Evolutionary conservation across 2,888 invertebrate species (phyloP), one percentile per base, ranked within the genome.

Genomic region (Kuschelorhynchus macadamiae): DNA sequence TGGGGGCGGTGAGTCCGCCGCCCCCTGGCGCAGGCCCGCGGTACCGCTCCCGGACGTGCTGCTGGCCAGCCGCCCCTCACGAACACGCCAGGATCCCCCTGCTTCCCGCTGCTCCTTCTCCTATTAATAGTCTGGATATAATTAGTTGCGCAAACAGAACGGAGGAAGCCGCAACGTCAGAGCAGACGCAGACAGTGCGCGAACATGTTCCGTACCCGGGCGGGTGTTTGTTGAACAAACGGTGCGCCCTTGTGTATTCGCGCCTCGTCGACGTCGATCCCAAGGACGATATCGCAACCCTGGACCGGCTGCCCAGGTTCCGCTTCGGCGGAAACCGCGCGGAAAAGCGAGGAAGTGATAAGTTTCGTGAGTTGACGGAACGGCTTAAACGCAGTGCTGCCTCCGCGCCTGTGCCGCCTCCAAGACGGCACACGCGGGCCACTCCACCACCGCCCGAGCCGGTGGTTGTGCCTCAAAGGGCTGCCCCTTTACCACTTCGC

Each of bases 301-400:
- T 93, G 90, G 93, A 93, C 87, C 92, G 93, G 77, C 87, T 93
- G 85, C 92, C 92, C 82, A 91, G 90, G 84, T 88, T 91, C 83
- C 91, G 92, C 83, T 90, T 91, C 86, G 91, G 88, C 78, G 85
- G 89, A 75, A 84, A 84, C 75, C 82, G 84, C 64, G 77, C 75
- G 39, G 79, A 78, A 71, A 80, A 80, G 65, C 81, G 79, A 80
- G 91, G 91, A 80, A 91, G 91, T 82, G 89, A 93, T 72, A 86
- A 89, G 67, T 85, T 91, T 65, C 87, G 88, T 71, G 93, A 93
- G 82, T 87, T 94, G 79, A 93, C 93, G 60, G 93, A 94, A 83
- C 88, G 92, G 72, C 86, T 94, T 70, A 90, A 91, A 82, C 90
- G 90, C 72, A 79, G 77, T 55, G 64, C 67, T 8, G 47, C 72